A percentile compares a stretch with the other conserved stretches of the same genome.
These are phyloP conservation scores for Drosophila algonquin DNA, from an alignment of 2,888 invertebrate species.

Conservation along the genomic window DNA sequence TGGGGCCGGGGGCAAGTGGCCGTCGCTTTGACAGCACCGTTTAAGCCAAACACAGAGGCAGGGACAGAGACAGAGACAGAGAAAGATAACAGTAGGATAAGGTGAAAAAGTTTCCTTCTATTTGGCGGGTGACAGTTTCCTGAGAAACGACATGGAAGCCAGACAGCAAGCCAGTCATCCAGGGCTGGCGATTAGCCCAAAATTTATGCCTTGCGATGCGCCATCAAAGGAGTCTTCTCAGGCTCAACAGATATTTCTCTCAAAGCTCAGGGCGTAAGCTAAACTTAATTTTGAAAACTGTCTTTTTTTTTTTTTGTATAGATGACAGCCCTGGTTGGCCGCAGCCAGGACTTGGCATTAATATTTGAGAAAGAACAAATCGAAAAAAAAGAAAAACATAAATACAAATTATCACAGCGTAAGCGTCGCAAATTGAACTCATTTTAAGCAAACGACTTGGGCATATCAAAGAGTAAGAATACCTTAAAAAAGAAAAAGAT, in stretches of 20 bases:
- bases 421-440: slow-evolving; percentile 48
- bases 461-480: background rate
- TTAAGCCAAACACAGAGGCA: slow-evolving; percentile 33
- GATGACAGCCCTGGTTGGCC: slow-evolving; percentile 28
- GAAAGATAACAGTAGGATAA: slow-evolving; percentile 5
- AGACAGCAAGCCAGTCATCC: background rate
- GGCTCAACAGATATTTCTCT: background rate
- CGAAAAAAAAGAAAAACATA: slow-evolving; percentile 38
- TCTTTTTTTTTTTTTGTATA: background rate
- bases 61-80: slow-evolving; percentile 6
- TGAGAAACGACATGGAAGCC: slow-evolving; percentile 28
- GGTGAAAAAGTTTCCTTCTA: slow-evolving; percentile 29
- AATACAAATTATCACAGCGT: slow-evolving; percentile 61
- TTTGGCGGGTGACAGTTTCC: slow-evolving; percentile 58
- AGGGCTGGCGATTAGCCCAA: slow-evolving; percentile 45
- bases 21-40: slow-evolving; percentile 65
- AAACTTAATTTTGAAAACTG: background rate
- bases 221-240: background rate
- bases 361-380: slow-evolving; percentile 50
- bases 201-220: background rate
- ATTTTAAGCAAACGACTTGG: slow-evolving; percentile 39
- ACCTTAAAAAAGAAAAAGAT: background rate
- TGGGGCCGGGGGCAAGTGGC: slow-evolving; percentile 53
- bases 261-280: background rate
- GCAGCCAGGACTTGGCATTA: slow-evolving; percentile 52